Evolutionary conservation across 1,140 invertebrate species (phyloP).

Genomic region (Dendrolimus kikuchii): DNA sequence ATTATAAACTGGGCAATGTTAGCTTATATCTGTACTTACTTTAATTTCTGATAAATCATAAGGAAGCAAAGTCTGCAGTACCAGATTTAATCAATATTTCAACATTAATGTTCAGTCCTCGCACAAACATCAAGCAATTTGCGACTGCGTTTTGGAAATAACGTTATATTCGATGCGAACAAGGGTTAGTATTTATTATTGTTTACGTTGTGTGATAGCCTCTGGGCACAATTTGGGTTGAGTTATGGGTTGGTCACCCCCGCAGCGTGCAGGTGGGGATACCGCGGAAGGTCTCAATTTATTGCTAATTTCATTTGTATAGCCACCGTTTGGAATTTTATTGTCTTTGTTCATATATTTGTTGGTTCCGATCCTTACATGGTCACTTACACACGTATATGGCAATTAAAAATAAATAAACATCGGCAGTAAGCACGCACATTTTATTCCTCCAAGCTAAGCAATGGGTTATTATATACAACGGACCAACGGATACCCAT

Average conservation of each 20-base stretch:
- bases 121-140: conserved; percentile 14
- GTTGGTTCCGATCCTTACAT: not conserved
- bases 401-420: too few species aligned
- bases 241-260: conserved; percentile 50
- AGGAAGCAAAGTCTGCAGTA: too few species aligned
- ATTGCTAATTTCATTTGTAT: conserved; percentile 53
- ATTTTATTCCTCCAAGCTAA: too few species aligned
- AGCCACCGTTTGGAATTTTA: conserved; percentile 18
- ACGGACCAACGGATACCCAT: too few species aligned
- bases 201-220: conserved; percentile 32
- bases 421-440: too few species aligned
- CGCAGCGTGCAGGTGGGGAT: conserved; percentile 47
- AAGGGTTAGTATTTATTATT: conserved; percentile 37
- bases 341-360: conserved; percentile 11
- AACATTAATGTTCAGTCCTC: not conserved
- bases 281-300: conserved; percentile 42
- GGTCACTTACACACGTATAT: too few species aligned
- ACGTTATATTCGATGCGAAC: conserved; percentile 27
- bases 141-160: conserved; percentile 17
- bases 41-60: too few species aligned
- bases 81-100: too few species aligned
- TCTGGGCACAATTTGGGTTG: conserved; percentile 47
- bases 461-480: too few species aligned
- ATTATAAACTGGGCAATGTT: too few species aligned
- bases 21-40: too few species aligned